Base-by-base conservation (phyloP, 1,140 invertebrate genomes). In the Chionoecetes opilio region DNA sequence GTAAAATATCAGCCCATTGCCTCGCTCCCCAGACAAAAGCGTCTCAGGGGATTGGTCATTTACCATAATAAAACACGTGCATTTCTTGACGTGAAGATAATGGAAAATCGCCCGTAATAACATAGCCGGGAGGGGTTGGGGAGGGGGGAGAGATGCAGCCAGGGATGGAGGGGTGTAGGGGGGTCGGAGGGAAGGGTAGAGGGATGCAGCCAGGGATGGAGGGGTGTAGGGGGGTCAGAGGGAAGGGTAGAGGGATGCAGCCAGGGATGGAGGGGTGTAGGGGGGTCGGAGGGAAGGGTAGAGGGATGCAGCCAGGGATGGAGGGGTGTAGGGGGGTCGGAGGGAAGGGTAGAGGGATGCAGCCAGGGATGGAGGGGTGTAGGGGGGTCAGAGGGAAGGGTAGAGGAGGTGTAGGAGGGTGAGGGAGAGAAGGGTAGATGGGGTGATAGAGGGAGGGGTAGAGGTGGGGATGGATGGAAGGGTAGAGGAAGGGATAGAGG, bases 61-160 rank as follows among this genome's bases (percentile, higher is more conserved):
- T 75, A 75, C 63, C 63, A 21, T 75, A 75, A 75, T 75, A 75
- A 75, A 75, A 75, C 63, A 75, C 63, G 63, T 75, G 63, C 63
- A 75, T 6, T 75, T 26, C 63, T n/a, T 75, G 63, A 75, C 63
- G 63, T 75, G 63, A 75, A 75, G 63, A 75, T 75, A 75, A 75
- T 75, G 63, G 63, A 75, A 75, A 75, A 75, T 75, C 63, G n/a
- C 63, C 63, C n/a, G 63, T 75, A 75, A 75, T 75, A n/a, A 75
- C 63, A n/a, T 26, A 21, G 63, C 21, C 21, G 11, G 11, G n/a
- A 26, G 63, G n/a, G 63, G n/a, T 5, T 5, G 14, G 63, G 63
- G 21, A n/a, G 63, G 21, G 21, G n/a, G 63, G 63, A 14, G 41
- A 14, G 41, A 46, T 46, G 41, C 5, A 14, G 41, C 5, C 41